A percentile compares a stretch with the other conserved stretches of the same genome.
phyloP scores from a whole-genome alignment of 1,140 invertebrate genomes.

The Drosophila burlai region DNA sequence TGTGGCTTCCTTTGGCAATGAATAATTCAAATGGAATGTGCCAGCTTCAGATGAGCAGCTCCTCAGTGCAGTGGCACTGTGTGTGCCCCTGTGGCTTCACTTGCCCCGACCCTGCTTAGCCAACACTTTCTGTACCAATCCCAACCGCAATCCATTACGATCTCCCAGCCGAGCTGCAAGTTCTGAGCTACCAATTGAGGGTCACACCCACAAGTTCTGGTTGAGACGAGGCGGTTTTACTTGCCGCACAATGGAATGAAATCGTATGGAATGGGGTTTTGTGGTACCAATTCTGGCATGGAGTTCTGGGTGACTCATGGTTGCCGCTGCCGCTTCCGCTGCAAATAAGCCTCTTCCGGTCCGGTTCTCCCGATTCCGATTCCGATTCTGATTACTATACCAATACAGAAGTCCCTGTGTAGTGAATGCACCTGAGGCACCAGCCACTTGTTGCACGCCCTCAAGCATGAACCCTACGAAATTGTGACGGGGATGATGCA shows the following conservation, averaged over 20 bases:
- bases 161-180: slow-evolving; percentile 1
- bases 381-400: slow-evolving; percentile 5
- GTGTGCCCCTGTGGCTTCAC: neutral
- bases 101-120: slow-evolving; percentile 16
- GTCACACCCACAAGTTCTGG: slow-evolving; percentile 47
- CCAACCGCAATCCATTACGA: slow-evolving; percentile 42
- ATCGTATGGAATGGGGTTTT: slow-evolving; percentile 1
- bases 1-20: slow-evolving; percentile 35
- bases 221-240: slow-evolving; percentile 18
- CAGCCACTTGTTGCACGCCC: slow-evolving; percentile 50
- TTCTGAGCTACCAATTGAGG: slow-evolving; percentile 1
- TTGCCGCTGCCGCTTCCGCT: slow-evolving; percentile 23
- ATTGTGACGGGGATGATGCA: neutral
- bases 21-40: slow-evolving; percentile 47
- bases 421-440: slow-evolving; percentile 30
- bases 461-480: slow-evolving; percentile 37
- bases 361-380: slow-evolving; percentile 3
- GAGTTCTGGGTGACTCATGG: slow-evolving; percentile 22
- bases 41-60: slow-evolving; percentile 29
- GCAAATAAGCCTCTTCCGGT: slow-evolving; percentile 73
- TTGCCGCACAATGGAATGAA: slow-evolving; percentile 13
- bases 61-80: slow-evolving; percentile 2
- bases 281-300: slow-evolving; percentile 14
- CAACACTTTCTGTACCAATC: slow-evolving; percentile 25
- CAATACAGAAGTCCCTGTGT: neutral